Base-by-base conservation (phyloP, 2,113 vertebrate genomes). In the Erythrocercus mccallii region DNA sequence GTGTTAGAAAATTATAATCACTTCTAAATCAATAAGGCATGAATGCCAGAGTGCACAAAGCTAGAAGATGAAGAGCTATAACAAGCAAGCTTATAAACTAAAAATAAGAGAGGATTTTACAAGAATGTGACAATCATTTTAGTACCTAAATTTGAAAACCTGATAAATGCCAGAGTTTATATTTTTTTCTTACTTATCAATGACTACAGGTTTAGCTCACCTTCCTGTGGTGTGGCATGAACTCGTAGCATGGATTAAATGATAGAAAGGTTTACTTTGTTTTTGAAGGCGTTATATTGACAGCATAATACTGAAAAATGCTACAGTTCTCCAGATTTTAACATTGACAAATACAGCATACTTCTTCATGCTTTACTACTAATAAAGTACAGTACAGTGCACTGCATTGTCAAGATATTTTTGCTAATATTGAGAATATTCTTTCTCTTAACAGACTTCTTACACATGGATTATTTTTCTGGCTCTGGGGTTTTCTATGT, bases 401-500 rank as follows among this genome's bases (percentile, higher is more conserved):
- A 24, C 3, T 28, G 16, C 19, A 27, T 15, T 64, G 12, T 37
- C 40, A 56, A 69, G 44, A 33, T 27, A 23, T 45, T 94, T 65
- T 85, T 82, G 6, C 15, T 61, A 51, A 51, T 61, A 78, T 35
- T 62, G 21, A 79, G 14, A 38, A 27, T 88, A 42, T 18, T 6
- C 12, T 60, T 61, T 60, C 18, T 53, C 21, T 48, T 71, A 53
- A 57, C 5, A 58, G 33, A 24, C 5, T 35, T 81, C 9, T 48
- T 69, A 31, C 2, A 22, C 6, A 24, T 15, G 4, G 5, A 5
- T 54, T 65, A 40, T 62, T 73, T 78, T n/a, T 44, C 42, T 35
- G 9, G 2, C 21, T 57, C 4, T 16, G 8, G 9, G 10, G 2
- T 1, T 47, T 72, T 83, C 76, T n/a, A n/a, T 14, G 4, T 25